Conservation (phyloP, 2,113 vertebrate genomes). For the Brienomyrus longianalis region DNA sequence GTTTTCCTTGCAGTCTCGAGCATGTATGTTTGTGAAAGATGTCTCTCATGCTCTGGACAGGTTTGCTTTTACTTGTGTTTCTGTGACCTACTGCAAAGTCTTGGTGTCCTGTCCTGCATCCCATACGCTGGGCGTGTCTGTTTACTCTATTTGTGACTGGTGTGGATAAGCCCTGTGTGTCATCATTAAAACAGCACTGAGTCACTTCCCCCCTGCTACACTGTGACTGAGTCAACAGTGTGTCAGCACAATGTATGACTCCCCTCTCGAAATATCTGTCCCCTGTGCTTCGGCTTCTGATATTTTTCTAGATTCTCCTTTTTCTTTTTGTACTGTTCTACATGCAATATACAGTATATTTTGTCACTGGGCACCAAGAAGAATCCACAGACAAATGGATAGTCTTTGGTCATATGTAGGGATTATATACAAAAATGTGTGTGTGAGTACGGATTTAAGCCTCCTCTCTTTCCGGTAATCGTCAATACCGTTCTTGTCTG, state of each 20-base stretch:
- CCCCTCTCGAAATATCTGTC: neutral
- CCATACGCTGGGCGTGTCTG: neutral
- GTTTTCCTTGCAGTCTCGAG: neutral
- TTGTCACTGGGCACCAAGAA: neutral
- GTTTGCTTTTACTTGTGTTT: neutral
- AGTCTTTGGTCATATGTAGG: neutral
- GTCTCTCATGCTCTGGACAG: neutral
- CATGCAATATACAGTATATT: neutral
- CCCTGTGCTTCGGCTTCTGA: neutral
- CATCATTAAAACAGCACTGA: neutral
- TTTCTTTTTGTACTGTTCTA: neutral
- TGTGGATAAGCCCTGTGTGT: neutral
- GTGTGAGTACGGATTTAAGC: neutral
- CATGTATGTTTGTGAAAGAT: neutral
- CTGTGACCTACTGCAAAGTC: neutral
- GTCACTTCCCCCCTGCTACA: neutral
- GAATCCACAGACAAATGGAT: neutral
- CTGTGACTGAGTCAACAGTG: neutral
- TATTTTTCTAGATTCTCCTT: neutral
- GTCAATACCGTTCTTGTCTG: neutral
- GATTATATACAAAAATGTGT: neutral
- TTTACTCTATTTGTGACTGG: conserved; percentile 2
- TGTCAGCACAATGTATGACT: neutral
- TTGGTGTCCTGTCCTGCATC: neutral
- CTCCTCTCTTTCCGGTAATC: neutral